Evolutionary conservation across 2,888 invertebrate genomes (phyloP).

Genomic region (Xanthorhoe spadicearia): DNA sequence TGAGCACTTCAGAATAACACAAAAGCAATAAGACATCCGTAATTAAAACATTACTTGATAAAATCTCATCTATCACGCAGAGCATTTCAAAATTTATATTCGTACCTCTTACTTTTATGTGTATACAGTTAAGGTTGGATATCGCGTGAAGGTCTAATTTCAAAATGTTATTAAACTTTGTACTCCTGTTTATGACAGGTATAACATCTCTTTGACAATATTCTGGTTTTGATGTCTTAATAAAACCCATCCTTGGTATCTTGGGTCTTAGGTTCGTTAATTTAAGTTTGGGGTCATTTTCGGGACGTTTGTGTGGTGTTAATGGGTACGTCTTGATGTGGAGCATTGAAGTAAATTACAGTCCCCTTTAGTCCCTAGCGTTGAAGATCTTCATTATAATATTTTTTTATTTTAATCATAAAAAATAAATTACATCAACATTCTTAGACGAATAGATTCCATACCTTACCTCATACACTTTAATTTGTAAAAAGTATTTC

Average conservation of each 20-base stretch:
- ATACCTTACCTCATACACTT: neutral
- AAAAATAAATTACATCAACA: too few relatives aligned
- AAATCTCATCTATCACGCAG: conserved; percentile 47
- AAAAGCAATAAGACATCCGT: conserved; percentile 36
- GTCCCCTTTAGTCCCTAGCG: too few relatives aligned
- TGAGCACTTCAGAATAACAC: neutral
- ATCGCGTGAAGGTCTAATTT: conserved; percentile 27
- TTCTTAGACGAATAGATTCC: too few relatives aligned
- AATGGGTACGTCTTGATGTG: conserved; percentile 23
- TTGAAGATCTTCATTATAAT: too few relatives aligned
- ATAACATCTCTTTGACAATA: conserved; percentile 62
- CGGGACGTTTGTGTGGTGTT: conserved; percentile 26
- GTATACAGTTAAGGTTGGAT: conserved; percentile 42
- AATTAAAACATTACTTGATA: conserved; percentile 56
- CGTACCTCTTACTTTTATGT: conserved; percentile 14
- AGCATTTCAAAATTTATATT: neutral
- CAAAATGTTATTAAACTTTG: conserved; percentile 36
- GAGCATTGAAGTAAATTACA: too few relatives aligned
- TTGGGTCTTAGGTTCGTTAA: conserved; percentile 45
- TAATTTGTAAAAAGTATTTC: neutral
- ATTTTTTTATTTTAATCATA: too few relatives aligned
- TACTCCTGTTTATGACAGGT: conserved; percentile 62
- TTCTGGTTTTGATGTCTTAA: conserved; percentile 70
- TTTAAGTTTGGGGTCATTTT: conserved; percentile 43
- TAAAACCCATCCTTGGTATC: conserved; percentile 63